phyloP scores from a whole-genome alignment of 2,888 invertebrate species.

The Orthonevra nobilis region DNA sequence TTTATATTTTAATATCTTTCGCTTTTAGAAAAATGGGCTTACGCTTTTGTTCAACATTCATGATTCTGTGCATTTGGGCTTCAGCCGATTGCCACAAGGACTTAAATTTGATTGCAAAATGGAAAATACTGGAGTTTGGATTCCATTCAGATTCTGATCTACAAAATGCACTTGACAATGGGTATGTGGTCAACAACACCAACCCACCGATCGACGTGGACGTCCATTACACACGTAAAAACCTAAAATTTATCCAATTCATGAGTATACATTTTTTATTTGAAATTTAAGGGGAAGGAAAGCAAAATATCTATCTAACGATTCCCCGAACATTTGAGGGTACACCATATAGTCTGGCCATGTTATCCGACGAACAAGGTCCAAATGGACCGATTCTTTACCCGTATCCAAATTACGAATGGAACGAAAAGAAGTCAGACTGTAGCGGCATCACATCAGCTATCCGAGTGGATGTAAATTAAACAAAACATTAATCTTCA shows the following conservation, averaged over 20 bases:
- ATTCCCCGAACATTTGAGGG: constrained; percentile 87
- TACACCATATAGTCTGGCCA: constrained; percentile 87
- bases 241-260: not conserved
- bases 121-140: constrained; percentile 85
- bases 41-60: too few species aligned
- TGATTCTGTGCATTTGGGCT: too few species aligned
- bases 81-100: too few species aligned
- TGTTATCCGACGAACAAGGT: constrained; percentile 79
- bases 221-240: constrained; percentile 72
- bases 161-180: constrained; percentile 80
- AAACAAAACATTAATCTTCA: not conserved
- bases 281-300: constrained; percentile 73
- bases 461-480: constrained; percentile 87
- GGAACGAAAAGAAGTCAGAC: constrained; percentile 83
- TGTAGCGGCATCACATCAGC: constrained; percentile 88
- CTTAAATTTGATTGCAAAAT: too few species aligned
- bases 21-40: too few species aligned
- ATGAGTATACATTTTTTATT: not conserved
- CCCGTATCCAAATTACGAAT: constrained; percentile 85
- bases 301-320: constrained; percentile 84
- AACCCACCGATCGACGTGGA: constrained; percentile 83
- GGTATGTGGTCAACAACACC: constrained; percentile 82
- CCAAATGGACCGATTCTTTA: constrained; percentile 81
- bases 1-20: too few species aligned
- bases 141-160: constrained; percentile 82